phyloP scores from a whole-genome alignment of 2,888 invertebrate genomes.

The Rutpela maculata region DNA sequence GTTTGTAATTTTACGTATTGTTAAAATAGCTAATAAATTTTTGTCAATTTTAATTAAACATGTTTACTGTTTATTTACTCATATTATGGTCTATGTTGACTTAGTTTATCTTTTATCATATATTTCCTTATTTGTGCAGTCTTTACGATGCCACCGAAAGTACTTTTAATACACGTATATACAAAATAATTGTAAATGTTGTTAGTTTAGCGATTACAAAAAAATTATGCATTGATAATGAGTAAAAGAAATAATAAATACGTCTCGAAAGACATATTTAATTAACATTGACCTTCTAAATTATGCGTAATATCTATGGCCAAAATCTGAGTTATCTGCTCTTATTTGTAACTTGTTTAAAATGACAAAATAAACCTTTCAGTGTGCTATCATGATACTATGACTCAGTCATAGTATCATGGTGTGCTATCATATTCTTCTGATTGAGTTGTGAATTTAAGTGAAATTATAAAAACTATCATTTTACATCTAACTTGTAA shows the following conservation, averaged over 20 bases:
- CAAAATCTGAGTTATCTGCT: no score
- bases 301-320: no score
- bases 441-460: no score
- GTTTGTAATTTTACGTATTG: neutral
- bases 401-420: no score
- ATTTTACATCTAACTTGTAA: no score
- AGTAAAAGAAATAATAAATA: neutral
- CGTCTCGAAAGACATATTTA: no score
- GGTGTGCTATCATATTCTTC: no score
- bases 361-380: no score
- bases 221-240: neutral
- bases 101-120: neutral
- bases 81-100: neutral
- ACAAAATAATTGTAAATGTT: neutral
- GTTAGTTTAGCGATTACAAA: neutral
- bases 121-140: neutral
- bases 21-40: neutral
- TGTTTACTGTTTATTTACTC: neutral
- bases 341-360: no score
- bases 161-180: neutral
- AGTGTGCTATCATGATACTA: no score
- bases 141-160: neutral
- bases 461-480: no score
- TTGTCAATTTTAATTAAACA: neutral
- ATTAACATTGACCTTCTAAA: no score